phyloP scores from a whole-genome alignment of 2,888 invertebrate genomes.

The Meiosimyza platycephala region DNA sequence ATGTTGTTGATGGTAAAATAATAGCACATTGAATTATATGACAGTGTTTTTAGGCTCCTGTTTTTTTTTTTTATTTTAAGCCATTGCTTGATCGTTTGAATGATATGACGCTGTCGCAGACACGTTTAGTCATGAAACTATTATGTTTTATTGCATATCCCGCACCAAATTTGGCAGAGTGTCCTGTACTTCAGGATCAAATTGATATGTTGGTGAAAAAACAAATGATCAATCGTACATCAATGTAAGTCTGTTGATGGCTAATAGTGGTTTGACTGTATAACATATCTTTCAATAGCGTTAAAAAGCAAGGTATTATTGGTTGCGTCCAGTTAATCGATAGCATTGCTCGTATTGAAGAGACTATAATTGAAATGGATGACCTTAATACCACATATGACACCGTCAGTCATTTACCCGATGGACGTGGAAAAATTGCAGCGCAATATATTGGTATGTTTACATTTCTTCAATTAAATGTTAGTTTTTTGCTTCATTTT shows the following conservation, averaged over 20 bases:
- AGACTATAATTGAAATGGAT: constrained; percentile 59
- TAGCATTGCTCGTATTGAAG: constrained; percentile 72
- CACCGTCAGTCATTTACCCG: constrained; percentile 69
- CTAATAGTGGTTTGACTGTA: too few relatives aligned
- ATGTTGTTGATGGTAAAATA: constrained; percentile 57
- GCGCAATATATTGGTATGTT: constrained; percentile 69
- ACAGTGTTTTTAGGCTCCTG: neutral
- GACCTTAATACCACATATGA: constrained; percentile 69
- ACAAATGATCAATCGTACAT: constrained; percentile 77
- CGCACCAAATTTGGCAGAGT: constrained; percentile 66
- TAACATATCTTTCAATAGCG: constrained; percentile 59
- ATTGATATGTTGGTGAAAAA: constrained; percentile 88
- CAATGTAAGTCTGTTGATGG: constrained; percentile 62
- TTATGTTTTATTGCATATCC: constrained; percentile 79
- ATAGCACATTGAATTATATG: neutral
- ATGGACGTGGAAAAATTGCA: constrained; percentile 72
- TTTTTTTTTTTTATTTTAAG: constrained; percentile 54
- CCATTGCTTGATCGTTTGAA: constrained; percentile 81
- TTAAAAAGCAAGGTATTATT: constrained; percentile 81
- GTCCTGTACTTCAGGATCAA: constrained; percentile 84
- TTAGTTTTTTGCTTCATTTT: neutral
- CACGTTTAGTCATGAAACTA: constrained; percentile 81
- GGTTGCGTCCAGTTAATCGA: constrained; percentile 81
- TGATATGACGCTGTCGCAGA: constrained; percentile 78
- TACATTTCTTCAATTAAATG: neutral